A percentile compares a stretch with the other conserved stretches of the same genome.
These are phyloP conservation scores for Muscidifurax raptorellus DNA, from an alignment of 1,140 invertebrate genomes.

Conservation along the genomic window DNA sequence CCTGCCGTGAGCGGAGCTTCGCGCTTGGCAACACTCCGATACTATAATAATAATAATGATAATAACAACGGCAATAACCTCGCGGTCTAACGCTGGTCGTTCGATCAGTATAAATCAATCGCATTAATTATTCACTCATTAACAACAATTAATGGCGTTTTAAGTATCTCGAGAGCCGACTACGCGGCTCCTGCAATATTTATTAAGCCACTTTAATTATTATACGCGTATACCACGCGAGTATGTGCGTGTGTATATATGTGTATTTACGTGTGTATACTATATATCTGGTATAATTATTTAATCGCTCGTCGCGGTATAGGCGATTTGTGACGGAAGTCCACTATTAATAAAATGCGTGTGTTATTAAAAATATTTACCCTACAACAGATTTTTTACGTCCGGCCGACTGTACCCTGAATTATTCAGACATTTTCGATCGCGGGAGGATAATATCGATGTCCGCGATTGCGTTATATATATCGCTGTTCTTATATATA, in stretches of 20 bases:
- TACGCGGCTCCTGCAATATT: neutral
- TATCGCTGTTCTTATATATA: too few species aligned
- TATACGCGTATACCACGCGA: neutral
- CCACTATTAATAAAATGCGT: neutral
- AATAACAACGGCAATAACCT: neutral
- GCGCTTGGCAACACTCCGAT: neutral
- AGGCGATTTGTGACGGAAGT: too few species aligned
- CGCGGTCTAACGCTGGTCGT: neutral
- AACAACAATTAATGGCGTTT: neutral
- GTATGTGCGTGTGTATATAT: too few species aligned
- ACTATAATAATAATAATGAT: neutral
- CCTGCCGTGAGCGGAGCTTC: constrained; percentile 1
- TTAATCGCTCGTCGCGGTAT: neutral
- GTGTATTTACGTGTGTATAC: neutral
- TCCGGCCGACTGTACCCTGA: neutral
- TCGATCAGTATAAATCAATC: neutral
- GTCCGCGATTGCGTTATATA: too few species aligned
- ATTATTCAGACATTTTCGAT: neutral
- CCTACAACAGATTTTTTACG: neutral
- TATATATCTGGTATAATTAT: neutral
- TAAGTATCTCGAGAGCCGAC: neutral
- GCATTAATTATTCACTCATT: constrained; percentile 5
- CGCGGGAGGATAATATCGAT: neutral
- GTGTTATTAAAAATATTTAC: neutral
- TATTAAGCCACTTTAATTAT: neutral